Base-by-base conservation (phyloP, 2,113 vertebrate species). In the Pterophyllum scalare region DNA sequence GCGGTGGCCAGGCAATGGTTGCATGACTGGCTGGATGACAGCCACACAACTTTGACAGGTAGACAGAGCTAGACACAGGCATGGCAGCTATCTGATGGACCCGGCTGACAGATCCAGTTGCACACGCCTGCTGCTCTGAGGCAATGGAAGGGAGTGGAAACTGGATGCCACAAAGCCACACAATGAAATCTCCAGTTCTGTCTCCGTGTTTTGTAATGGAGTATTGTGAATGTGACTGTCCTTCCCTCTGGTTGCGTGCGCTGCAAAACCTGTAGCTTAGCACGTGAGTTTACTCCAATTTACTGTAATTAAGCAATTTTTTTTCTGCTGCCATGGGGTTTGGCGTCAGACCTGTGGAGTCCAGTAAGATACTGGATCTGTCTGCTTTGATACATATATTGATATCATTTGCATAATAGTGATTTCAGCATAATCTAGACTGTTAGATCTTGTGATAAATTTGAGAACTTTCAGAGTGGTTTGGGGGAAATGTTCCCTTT, bases 1-100 rank as follows among this genome's bases (percentile, higher is more conserved):
- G 88, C 87, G 86, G 89, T 90, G 91, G 90, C 79, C 52, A 74
- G 76, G 88, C 88, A 87, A 89, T 85, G 89, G 92, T 84, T 40
- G 89, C 80, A 92, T 90, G 92, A 93, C 91, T 87, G 93, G 90
- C 93, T 94, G 90, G 88, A 92, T 92, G 92, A 93, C 91, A 93
- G 92, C 87, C 88, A 81, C 87, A 59, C 85, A 79, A 81, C 89
- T 81, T 72, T 87, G 90, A 94, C 93, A 93, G 92, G 93, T 91
- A 93, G 88, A 89, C 79, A 85, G 82, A 89, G 81, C 74, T 59
- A 84, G 87, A 88, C 83, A 85, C 84, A 83, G 90, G 79, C 88
- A 70, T 35, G 76, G 67, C 15, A 22, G 78, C 85, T 93, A 95
- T 95, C 93, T 92, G 93, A 94, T 94, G 87, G 87, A 92, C 82